Conservation (phyloP, 2,888 invertebrate genomes). For the Dioctria linearis region DNA sequence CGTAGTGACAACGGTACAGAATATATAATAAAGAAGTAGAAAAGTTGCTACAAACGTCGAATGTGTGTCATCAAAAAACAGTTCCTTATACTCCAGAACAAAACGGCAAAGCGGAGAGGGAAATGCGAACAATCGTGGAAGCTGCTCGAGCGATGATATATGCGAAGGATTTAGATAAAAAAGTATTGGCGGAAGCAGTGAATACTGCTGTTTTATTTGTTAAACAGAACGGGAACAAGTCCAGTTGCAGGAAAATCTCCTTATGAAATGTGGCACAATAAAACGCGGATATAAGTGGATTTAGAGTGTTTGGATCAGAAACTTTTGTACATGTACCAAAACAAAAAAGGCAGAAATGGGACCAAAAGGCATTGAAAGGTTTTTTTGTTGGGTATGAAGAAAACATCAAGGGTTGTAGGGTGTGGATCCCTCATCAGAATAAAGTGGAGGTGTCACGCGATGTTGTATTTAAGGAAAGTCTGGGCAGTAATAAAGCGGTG, state of each 20-base stretch:
- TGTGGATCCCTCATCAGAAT: too few species aligned
- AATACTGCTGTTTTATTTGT: slow-evolving; percentile 44
- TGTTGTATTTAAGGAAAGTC: too few species aligned
- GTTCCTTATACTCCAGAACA: slow-evolving; percentile 63
- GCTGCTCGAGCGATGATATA: slow-evolving; percentile 62
- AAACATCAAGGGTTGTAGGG: too few species aligned
- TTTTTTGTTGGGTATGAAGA: background rate
- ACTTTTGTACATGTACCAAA: background rate
- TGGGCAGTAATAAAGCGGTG: too few species aligned
- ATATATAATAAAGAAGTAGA: background rate
- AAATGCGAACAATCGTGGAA: slow-evolving; percentile 66
- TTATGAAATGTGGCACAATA: background rate
- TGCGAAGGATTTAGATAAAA: slow-evolving; percentile 59
- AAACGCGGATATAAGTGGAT: background rate
- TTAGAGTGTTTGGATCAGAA: background rate
- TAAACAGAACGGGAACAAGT: background rate
- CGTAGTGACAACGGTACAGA: background rate
- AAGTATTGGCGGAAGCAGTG: slow-evolving; percentile 68
- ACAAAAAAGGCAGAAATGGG: too few species aligned
- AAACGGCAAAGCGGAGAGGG: slow-evolving; percentile 66
- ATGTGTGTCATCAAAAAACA: background rate
- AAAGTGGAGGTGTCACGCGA: too few species aligned
- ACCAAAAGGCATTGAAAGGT: background rate
- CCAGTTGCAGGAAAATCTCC: background rate
- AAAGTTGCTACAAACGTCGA: background rate